These are phyloP conservation scores for Pangasius mekongensis DNA, from an alignment of 2,797 vertebrate genomes.

Conservation along the genomic window DNA sequence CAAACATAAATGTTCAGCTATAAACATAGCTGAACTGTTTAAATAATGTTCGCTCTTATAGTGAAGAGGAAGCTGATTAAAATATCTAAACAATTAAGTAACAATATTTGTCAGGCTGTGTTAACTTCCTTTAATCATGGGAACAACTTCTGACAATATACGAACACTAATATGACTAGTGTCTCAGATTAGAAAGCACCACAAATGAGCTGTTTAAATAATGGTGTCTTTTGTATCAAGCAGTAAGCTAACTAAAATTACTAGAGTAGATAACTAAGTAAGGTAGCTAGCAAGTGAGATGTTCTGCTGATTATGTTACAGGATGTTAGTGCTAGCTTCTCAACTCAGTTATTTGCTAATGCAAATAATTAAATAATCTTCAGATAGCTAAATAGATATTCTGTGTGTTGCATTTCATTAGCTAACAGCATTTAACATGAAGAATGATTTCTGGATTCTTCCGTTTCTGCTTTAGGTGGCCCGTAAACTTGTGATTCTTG, in stretches of 20 bases:
- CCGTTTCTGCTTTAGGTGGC: slow-evolving; percentile 81
- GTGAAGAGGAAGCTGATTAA: not conserved
- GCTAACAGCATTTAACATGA: not conserved
- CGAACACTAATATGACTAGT: not conserved
- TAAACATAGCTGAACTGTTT: not conserved
- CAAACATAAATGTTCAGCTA: not conserved
- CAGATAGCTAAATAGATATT: not conserved
- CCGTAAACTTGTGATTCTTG: slow-evolving; percentile 95
- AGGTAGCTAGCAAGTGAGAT: not conserved
- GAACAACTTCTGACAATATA: not conserved
- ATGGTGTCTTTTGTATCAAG: too few species aligned
- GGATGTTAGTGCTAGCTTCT: not conserved
- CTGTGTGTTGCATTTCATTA: not conserved
- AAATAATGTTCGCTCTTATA: not conserved
- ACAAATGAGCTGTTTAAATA: too few species aligned
- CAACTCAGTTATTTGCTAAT: not conserved
- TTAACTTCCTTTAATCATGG: not conserved
- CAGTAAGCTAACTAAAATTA: not conserved
- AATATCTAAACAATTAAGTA: not conserved
- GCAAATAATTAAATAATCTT: not conserved
- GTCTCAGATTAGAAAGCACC: not conserved
- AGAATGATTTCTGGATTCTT: not conserved
- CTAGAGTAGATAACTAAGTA: not conserved
- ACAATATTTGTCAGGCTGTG: not conserved
- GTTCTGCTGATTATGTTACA: not conserved